Evolutionary conservation across 2,888 invertebrate species (phyloP).

Genomic region (Drosophila nr. medialis): DNA sequence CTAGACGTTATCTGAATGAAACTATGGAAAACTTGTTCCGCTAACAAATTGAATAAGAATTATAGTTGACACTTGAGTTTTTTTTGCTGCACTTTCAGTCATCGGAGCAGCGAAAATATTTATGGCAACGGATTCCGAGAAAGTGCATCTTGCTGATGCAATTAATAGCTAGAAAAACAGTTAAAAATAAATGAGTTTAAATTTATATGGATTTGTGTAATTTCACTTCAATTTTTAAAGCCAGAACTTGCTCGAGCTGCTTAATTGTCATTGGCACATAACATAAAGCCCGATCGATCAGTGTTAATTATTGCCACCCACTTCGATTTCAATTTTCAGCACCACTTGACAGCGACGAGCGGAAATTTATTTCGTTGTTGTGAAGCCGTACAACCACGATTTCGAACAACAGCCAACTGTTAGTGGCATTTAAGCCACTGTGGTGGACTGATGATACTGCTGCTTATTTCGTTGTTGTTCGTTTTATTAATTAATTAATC

Average conservation of each 20-base stretch:
- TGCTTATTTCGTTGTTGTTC: constrained; percentile 9
- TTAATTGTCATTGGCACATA: constrained; percentile 13
- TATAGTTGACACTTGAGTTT: constrained; percentile 51
- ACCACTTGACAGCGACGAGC: constrained; percentile 30
- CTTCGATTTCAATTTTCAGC: constrained; percentile 26
- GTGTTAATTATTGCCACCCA: constrained; percentile 12
- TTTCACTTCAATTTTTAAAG: neutral
- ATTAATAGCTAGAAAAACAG: neutral
- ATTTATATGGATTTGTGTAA: constrained; percentile 5
- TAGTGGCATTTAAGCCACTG: constrained; percentile 57
- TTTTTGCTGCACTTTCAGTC: constrained; percentile 5
- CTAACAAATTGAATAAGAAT: constrained; percentile 62
- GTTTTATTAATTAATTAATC: constrained; percentile 71
- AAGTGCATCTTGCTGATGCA: neutral
- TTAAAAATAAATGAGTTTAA: neutral
- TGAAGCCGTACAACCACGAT: constrained; percentile 30
- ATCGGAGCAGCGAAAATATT: neutral
- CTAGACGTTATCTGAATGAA: constrained; percentile 7
- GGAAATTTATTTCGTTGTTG: constrained; percentile 59
- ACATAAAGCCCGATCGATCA: constrained; percentile 27
- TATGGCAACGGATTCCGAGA: neutral
- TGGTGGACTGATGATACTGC: constrained; percentile 6
- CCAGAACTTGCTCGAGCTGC: neutral
- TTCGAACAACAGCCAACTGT: constrained; percentile 42
- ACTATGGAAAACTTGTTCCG: constrained; percentile 28